Evolutionary conservation across 2,888 invertebrate species (phyloP), one percentile per base, ranked within the genome.

Genomic region (Dicyrtoma fusca): DNA sequence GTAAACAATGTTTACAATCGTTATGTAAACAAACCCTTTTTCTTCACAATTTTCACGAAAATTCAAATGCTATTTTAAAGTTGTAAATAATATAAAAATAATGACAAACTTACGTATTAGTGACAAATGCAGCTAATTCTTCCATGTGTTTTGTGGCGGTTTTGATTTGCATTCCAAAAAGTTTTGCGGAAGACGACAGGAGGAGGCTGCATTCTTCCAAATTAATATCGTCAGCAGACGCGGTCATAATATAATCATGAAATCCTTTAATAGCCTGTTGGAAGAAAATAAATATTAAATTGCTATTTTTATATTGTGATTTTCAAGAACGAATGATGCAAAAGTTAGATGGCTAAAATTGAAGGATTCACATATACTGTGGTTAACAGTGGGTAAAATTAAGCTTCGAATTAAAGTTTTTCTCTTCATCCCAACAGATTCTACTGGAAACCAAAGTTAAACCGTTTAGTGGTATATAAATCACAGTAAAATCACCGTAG

Each of bases 181-280:
- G 21, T 19, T 64, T 71, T 4, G 71, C 53, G 2, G 63, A 49
- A 13, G 71, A 23, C 14, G 49, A 51, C 6, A 71, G 34, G 6
- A 71, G 42, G 11, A 71, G 23, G 21, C 63, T 63, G 23, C 71
- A 64, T 23, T 71, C 71, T 44, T 71, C 71, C 53, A 71, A 44
- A 42, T 71, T 71, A 8, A 71, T 63, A 6, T 53, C 71, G 2
- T 63, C 44, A 14, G 63, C 49, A 19, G 45, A 14, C 8, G 71
- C 34, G 44, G 34, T 64, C 1, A 45, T 3, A 10, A 71, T 42
- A 21, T 49, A 71, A 19, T 71, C 49, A n/a, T 49, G 55, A 17
- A 71, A 71, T 23, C 42, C 51, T 49, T 42, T 23, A 17, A 71
- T 51, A 4, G 63, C 63, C 71, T 71, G 47, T 49, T 25, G 47